A percentile compares a stretch with the other conserved stretches of the same genome.
Conservation (phyloP, 2,797 vertebrate genomes). For the Pseudochirops corinnae region DNA sequence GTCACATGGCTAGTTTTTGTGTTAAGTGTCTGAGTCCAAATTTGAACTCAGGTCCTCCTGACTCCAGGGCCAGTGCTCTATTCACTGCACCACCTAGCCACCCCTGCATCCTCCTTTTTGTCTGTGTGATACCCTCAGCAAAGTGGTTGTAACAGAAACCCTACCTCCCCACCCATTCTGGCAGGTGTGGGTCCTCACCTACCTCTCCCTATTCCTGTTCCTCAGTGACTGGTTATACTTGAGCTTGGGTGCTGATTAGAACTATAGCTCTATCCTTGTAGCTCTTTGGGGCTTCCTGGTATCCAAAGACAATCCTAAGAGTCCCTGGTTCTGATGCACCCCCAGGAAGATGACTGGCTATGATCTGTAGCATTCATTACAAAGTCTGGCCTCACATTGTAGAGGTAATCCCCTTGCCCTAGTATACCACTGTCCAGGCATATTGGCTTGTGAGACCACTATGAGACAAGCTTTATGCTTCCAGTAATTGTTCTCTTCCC, state of each 20-base stretch:
- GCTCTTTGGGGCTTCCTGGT: constrained; percentile 14
- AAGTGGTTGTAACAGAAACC: not conserved
- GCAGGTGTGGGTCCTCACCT: not conserved
- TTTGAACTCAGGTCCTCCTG: too few relatives aligned
- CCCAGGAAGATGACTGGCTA: not conserved
- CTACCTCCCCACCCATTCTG: accelerated
- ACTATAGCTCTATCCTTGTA: not conserved
- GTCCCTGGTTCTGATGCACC: not conserved
- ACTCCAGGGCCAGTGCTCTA: too few relatives aligned
- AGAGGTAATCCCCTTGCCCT: not conserved
- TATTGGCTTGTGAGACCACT: not conserved
- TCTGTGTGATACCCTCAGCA: not conserved
- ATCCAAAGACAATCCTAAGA: not conserved
- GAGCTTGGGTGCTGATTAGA: not conserved
- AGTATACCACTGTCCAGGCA: too few relatives aligned
- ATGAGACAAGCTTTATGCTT: not conserved
- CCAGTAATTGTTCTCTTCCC: not conserved
- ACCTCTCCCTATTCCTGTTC: not conserved
- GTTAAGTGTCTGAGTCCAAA: too few relatives aligned
- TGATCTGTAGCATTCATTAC: not conserved
- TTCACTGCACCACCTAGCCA: too few relatives aligned
- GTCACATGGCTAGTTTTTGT: too few relatives aligned
- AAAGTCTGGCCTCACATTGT: not conserved
- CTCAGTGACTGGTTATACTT: not conserved
- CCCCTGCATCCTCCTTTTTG: not conserved